phyloP scores from a whole-genome alignment of 1,140 invertebrate genomes.

The Ephestia elutella region DNA sequence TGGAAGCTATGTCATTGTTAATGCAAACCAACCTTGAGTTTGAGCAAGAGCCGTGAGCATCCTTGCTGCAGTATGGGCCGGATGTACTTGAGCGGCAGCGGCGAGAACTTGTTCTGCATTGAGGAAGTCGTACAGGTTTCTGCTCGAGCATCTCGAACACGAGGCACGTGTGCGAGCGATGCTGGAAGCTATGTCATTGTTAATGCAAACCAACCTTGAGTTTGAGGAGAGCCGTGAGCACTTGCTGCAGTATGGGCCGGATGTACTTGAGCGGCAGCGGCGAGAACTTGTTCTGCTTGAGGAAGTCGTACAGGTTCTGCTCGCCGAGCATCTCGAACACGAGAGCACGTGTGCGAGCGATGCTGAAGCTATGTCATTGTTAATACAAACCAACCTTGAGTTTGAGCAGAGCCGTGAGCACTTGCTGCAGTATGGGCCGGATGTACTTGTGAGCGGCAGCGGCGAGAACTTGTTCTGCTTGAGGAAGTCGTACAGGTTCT shows the following conservation, averaged over 20 bases:
- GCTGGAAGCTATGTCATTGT: too few species aligned
- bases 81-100: slow-evolving; percentile 97
- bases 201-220: slow-evolving; percentile 84
- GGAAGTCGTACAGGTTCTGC: slow-evolving; percentile 99
- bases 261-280: slow-evolving; percentile 98
- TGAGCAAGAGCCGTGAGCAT: slow-evolving; percentile 97
- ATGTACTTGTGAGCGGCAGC: slow-evolving; percentile 98
- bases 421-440: slow-evolving; percentile 98
- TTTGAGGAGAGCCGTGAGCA: slow-evolving; percentile 98
- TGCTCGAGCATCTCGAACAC: slow-evolving; percentile 99
- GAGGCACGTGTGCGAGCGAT: too few species aligned
- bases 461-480: slow-evolving; percentile 99
- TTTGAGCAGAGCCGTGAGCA: too few species aligned
- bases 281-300: slow-evolving; percentile 99
- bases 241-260: slow-evolving; percentile 98
- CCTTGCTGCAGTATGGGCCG: slow-evolving; percentile 99
- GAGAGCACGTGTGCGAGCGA: too few species aligned
- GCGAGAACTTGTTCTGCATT: slow-evolving; percentile 99
- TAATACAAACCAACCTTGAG: slow-evolving; percentile 82
- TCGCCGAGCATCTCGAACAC: slow-evolving; percentile 99
- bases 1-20: too few species aligned
- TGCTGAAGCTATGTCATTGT: too few species aligned
- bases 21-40: slow-evolving; percentile 87
- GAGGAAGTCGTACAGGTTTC: slow-evolving; percentile 99
- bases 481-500: slow-evolving; percentile 99